Percentiles rank a stretch among this genome's conserved stretches.
phyloP scores from a whole-genome alignment of 1,140 invertebrate species.

The Sitodiplosis mosellana region DNA sequence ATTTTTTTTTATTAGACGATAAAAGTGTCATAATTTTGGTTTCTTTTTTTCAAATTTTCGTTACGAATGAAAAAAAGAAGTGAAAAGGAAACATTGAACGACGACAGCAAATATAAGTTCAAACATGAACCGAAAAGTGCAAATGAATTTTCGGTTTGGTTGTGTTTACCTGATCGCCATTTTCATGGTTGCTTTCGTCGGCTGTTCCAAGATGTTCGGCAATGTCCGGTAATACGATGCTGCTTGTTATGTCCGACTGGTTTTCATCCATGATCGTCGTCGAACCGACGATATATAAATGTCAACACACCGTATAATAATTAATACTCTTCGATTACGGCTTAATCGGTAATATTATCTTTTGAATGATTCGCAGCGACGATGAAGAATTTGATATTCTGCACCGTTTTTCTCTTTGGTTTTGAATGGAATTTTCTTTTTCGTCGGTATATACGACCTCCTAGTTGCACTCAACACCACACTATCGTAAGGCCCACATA shows the following conservation, averaged over 20 bases:
- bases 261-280: slow-evolving; percentile 2
- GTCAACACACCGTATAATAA: no score
- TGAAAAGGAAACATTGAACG: not conserved
- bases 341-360: no score
- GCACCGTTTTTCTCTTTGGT: no score
- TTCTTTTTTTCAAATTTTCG: not conserved
- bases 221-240: not conserved
- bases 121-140: not conserved
- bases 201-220: slow-evolving; percentile 1
- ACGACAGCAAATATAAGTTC: not conserved
- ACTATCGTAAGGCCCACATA: no score
- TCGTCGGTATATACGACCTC: no score
- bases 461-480: no score
- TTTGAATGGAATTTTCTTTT: no score
- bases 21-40: not conserved
- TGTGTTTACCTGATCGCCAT: slow-evolving; percentile 1
- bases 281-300: slow-evolving; percentile 1
- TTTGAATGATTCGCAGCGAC: no score
- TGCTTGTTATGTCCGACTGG: slow-evolving; percentile 1
- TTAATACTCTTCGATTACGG: no score
- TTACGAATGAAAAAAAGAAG: not conserved
- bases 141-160: not conserved
- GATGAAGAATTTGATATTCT: no score
- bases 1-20: no score
- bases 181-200: slow-evolving; percentile 2